Base-by-base conservation (phyloP, 35 echinoderm and acorn worm genomes). In the Apostichopus californicus region DNA sequence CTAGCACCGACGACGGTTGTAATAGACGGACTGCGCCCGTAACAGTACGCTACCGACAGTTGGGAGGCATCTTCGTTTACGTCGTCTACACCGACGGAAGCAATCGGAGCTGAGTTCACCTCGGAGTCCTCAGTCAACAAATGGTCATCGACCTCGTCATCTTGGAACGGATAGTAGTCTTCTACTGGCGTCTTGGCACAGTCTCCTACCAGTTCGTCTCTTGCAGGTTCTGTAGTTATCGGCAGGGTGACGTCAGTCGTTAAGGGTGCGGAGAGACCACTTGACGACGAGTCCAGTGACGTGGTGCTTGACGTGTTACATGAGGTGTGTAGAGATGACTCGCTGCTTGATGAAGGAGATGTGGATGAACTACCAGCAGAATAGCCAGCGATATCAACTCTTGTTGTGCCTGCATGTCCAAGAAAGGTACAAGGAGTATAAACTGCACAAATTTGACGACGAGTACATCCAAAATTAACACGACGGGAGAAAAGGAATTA, bases 181-280 rank as follows among this genome's bases (percentile, higher is more conserved):
- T 83, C 80, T 34, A 83, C 80, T 5, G 80, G 80, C 17, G 80
- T 83, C 80, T 83, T 83, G 4, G 15, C 17, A 17, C 53, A 83
- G 21, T 68, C 64, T 14, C 11, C 18, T 18, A 68, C 18, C 11
- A 68, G 18, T 68, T 68, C 18, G 0, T 68, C 18, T 68, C 18
- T 68, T 9, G 64, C 11, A 18, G 0, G 11, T 68, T 68, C 64
- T 68, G 64, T 18, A 68, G 64, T 68, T 68, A 68, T 14, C 18
- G 6, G 64, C 18, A 68, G 18, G 11, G 18, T 18, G 64, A 14
- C 64, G 64, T 68, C 64, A 18, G 18, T 68, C 9, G 64, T 68
- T 14, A 9, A 11, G 11, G 64, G 18, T 8, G 64, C 11, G 9
- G 64, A 14, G 0, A 68, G 18, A 14, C 18, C 11, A 68, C 11